These are phyloP conservation scores for Cariama cristata DNA, from an alignment of 2,113 vertebrate genomes.

Conservation along the genomic window DNA sequence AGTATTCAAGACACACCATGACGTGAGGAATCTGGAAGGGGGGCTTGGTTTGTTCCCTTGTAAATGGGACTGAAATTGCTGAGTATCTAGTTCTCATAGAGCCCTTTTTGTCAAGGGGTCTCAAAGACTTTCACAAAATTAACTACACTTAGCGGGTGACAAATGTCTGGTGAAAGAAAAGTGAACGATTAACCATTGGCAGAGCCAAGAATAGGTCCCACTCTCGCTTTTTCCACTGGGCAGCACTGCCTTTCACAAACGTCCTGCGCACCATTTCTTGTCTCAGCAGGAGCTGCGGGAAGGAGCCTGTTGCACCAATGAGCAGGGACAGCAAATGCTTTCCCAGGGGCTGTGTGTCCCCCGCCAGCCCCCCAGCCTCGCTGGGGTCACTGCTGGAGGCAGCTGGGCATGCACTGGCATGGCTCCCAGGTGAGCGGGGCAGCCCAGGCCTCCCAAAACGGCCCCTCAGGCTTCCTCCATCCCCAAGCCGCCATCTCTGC, in stretches of 20 bases:
- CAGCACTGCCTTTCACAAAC: background rate
- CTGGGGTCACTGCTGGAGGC: background rate
- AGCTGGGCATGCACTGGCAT: fast-evolving
- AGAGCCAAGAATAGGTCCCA: background rate
- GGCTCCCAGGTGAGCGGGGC: background rate
- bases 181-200: background rate
- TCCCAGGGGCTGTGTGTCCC: background rate
- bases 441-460: background rate
- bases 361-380: fast-evolving
- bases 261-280: fast-evolving
- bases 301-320: background rate
- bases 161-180: background rate
- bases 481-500: background rate
- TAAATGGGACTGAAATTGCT: background rate
- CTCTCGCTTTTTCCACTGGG: background rate
- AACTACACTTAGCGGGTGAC: background rate
- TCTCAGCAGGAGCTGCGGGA: background rate
- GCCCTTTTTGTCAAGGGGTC: background rate
- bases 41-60: background rate
- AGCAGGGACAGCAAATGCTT: background rate
- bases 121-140: background rate
- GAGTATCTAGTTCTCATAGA: background rate
- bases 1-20: conserved; percentile 9
- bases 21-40: background rate
- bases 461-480: background rate